Evolutionary conservation across 2,888 invertebrate species (phyloP).

Genomic region (Athripsodes cinereus): DNA sequence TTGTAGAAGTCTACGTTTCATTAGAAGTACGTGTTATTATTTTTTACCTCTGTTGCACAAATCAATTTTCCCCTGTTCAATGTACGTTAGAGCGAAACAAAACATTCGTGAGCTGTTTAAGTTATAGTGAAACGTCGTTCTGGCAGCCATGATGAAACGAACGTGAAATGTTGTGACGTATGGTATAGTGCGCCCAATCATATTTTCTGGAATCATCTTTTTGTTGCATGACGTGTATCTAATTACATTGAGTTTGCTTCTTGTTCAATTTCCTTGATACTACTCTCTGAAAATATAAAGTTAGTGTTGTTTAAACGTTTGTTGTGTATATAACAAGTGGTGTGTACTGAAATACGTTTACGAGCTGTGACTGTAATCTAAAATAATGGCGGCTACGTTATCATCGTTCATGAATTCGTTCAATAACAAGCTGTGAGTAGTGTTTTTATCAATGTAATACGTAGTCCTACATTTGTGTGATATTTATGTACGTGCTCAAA

Average conservation of each 20-base stretch:
- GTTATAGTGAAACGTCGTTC: background rate
- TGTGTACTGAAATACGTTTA: no score
- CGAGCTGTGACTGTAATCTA: background rate
- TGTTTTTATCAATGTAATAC: no score
- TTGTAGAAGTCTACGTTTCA: no score
- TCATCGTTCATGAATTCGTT: slow-evolving; percentile 63
- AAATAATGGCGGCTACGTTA: slow-evolving; percentile 55
- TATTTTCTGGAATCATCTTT: slow-evolving; percentile 20
- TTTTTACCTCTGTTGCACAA: no score
- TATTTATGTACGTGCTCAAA: no score
- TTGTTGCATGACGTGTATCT: slow-evolving; percentile 19
- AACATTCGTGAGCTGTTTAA: no score
- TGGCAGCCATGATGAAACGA: slow-evolving; percentile 3
- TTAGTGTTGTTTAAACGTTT: background rate
- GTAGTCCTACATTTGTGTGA: no score
- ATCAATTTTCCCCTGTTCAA: no score
- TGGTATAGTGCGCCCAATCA: slow-evolving; percentile 14
- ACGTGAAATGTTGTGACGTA: slow-evolving; percentile 18
- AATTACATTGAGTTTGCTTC: background rate
- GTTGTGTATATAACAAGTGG: background rate
- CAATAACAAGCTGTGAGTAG: slow-evolving; percentile 63
- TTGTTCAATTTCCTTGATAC: background rate
- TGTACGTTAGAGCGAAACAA: no score
- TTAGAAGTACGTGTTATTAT: no score
- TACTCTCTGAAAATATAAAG: background rate